Evolutionary conservation across 2,113 vertebrate genomes (phyloP).

Genomic region (Pelodiscus sinensis): DNA sequence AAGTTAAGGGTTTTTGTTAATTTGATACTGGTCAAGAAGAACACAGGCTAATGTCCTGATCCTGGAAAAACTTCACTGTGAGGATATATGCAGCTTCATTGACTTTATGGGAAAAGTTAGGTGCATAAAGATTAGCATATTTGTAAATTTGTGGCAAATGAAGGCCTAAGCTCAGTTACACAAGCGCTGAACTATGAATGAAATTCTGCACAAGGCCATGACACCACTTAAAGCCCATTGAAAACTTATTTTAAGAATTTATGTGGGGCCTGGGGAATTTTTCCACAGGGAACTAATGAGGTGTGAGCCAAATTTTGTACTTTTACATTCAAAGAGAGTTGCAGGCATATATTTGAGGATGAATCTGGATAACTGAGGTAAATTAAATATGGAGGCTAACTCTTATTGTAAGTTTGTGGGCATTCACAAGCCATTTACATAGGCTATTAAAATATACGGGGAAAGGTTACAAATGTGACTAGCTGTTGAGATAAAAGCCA

Average conservation of each 20-base stretch:
- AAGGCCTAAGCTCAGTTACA: background rate
- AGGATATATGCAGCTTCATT: background rate
- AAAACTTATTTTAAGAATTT: background rate
- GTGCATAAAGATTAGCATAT: background rate
- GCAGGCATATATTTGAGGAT: background rate
- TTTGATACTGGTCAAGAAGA: background rate
- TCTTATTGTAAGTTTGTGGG: background rate
- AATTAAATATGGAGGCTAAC: background rate
- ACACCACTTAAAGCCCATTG: background rate
- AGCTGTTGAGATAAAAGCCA: background rate
- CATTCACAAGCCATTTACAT: background rate
- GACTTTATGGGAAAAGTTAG: background rate
- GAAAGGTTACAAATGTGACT: background rate
- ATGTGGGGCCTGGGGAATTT: background rate
- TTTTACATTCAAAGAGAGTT: constrained; percentile 2
- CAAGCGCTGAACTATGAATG: background rate
- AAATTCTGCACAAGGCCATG: constrained; percentile 8
- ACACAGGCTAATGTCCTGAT: background rate
- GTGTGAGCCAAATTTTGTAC: background rate
- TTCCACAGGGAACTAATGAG: background rate
- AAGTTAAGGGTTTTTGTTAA: constrained; percentile 52
- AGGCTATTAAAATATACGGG: background rate
- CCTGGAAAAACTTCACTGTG: background rate
- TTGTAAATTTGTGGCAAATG: background rate
- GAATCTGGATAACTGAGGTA: background rate